phyloP scores from a whole-genome alignment of 1,140 invertebrate species.

The Gonioctena quinquepunctata region DNA sequence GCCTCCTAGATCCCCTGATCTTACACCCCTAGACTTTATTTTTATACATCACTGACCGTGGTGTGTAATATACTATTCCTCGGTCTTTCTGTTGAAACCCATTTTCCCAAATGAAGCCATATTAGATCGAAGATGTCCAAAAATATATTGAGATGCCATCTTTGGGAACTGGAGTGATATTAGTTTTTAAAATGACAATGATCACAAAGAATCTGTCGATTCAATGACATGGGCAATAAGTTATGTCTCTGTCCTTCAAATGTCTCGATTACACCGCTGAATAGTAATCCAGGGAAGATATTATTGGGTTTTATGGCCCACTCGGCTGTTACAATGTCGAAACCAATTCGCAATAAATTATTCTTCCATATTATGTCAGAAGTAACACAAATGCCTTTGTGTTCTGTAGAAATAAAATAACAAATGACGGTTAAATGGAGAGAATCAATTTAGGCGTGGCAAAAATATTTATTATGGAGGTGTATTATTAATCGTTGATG shows the following conservation, averaged over 20 bases:
- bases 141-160: too few relatives aligned
- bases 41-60: too few relatives aligned
- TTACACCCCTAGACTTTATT: too few relatives aligned
- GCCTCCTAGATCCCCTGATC: too few relatives aligned
- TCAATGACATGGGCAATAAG: neutral
- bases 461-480: neutral
- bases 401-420: neutral
- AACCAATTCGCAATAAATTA: conserved; percentile 17
- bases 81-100: too few relatives aligned
- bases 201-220: too few relatives aligned
- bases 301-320: conserved; percentile 4
- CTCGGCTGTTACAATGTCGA: conserved; percentile 7
- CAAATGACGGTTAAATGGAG: neutral
- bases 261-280: neutral
- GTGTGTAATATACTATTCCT: too few relatives aligned
- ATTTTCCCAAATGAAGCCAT: too few relatives aligned
- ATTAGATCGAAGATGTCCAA: too few relatives aligned
- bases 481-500: neutral
- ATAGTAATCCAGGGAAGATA: neutral
- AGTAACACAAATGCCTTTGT: conserved; percentile 10
- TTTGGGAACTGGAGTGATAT: too few relatives aligned
- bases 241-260: neutral
- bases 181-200: too few relatives aligned
- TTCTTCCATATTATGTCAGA: conserved; percentile 3
- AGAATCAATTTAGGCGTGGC: conserved; percentile 3